Evolutionary conservation across 2,797 vertebrate genomes (phyloP).

Genomic region (Aldrovandia affinis): DNA sequence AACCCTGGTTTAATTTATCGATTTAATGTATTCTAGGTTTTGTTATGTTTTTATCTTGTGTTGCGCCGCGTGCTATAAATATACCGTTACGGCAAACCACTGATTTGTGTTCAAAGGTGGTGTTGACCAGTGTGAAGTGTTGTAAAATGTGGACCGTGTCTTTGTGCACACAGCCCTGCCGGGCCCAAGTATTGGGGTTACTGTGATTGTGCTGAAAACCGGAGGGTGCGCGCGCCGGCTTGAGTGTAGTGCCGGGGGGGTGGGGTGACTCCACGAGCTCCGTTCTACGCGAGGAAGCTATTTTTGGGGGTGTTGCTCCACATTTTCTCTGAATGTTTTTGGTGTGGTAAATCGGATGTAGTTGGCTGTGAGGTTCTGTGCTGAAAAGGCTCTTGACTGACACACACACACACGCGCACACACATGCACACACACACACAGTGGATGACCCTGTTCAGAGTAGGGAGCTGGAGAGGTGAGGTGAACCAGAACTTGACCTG

Average conservation of each 20-base stretch:
- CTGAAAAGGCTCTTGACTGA: not conserved
- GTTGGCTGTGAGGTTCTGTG: not conserved
- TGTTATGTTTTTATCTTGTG: constrained; percentile 34
- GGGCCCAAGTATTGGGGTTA: not conserved
- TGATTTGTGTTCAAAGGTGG: not conserved
- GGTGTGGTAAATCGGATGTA: not conserved
- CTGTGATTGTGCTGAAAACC: not conserved
- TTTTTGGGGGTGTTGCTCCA: not conserved
- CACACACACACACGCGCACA: too few relatives aligned
- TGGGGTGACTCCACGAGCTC: too few relatives aligned
- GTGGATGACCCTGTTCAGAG: not conserved
- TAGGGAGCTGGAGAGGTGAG: not conserved
- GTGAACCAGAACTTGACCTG: not conserved
- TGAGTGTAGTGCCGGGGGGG: not conserved
- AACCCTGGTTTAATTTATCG: constrained; percentile 40
- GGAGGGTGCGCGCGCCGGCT: not conserved
- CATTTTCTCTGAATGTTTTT: not conserved
- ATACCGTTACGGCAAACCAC: not conserved
- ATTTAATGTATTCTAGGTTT: constrained; percentile 33
- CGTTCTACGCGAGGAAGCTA: not conserved
- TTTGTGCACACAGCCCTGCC: not conserved
- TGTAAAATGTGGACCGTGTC: not conserved
- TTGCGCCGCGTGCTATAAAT: constrained; percentile 16
- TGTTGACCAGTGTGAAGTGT: constrained; percentile 38
- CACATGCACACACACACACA: too few relatives aligned